A percentile compares a stretch with the other conserved stretches of the same genome.
phyloP scores from a whole-genome alignment of 1,140 invertebrate genomes.

The Brachystomella parvula region DNA sequence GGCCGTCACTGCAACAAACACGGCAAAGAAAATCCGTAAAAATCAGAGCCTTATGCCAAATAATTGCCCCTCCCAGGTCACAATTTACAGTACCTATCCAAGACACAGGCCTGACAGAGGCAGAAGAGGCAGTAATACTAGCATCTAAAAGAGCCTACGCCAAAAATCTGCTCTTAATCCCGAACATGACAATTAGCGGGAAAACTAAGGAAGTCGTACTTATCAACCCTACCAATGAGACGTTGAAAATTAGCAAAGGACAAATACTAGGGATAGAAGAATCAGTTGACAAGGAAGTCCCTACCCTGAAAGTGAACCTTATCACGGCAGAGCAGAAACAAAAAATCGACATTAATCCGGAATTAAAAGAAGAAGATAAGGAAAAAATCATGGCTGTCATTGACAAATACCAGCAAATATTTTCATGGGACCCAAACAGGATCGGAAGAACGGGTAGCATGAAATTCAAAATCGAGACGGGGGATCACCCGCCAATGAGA shows the following conservation, averaged over 20 bases:
- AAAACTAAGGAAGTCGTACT: not conserved
- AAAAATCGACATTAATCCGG: not conserved
- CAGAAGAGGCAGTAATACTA: not conserved
- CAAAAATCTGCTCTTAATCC: not conserved
- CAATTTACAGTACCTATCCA: not conserved
- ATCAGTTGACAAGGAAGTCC: not conserved
- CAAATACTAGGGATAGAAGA: not conserved
- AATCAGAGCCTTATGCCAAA: not conserved
- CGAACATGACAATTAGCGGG: not conserved
- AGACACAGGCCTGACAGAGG: not conserved
- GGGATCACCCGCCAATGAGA: constrained; percentile 38
- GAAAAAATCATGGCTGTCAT: not conserved
- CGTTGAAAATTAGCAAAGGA: not conserved
- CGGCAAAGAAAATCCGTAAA: not conserved
- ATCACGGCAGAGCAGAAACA: not conserved
- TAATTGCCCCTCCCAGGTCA: not conserved
- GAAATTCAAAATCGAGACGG: constrained; percentile 40
- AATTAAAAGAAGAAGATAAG: not conserved
- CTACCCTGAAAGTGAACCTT: not conserved
- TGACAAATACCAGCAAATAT: not conserved
- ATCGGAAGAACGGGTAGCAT: not conserved
- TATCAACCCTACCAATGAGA: not conserved
- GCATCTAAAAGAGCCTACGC: not conserved
- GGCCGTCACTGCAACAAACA: not conserved
- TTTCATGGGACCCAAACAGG: not conserved